phyloP scores from a whole-genome alignment of 2,888 invertebrate species.

The Suillia variegata region DNA sequence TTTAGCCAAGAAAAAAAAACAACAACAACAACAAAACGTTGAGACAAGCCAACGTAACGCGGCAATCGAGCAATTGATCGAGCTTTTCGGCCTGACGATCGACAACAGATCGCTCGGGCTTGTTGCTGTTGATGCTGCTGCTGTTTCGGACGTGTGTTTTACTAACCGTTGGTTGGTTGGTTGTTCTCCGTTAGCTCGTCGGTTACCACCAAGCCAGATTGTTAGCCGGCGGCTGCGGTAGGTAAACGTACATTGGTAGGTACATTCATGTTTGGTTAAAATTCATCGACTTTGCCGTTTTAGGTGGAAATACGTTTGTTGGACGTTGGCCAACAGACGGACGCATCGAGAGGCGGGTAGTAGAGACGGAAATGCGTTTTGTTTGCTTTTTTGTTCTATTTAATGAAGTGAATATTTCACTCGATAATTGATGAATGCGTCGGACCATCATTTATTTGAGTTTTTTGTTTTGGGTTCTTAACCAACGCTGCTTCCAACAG shows the following conservation, averaged over 20 bases:
- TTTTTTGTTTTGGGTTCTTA: background rate
- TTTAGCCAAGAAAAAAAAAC: background rate
- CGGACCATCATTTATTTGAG: constrained; percentile 11
- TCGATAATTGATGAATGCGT: constrained; percentile 53
- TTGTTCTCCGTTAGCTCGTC: background rate
- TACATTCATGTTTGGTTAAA: constrained; percentile 15
- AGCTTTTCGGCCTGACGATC: constrained; percentile 42
- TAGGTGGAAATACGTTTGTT: constrained; percentile 39
- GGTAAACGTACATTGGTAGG: constrained; percentile 37
- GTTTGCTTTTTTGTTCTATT: constrained; percentile 27
- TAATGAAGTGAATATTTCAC: constrained; percentile 44
- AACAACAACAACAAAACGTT: background rate
- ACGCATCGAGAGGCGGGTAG: too few species aligned
- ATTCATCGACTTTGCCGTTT: background rate
- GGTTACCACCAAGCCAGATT: background rate
- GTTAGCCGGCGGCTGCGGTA: constrained; percentile 41
- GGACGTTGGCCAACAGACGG: background rate
- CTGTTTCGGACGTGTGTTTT: background rate
- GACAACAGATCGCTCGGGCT: constrained; percentile 55
- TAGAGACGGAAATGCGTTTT: constrained; percentile 5
- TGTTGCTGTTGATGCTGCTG: constrained; percentile 38
- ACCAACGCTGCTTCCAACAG: constrained; percentile 23
- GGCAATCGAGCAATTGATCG: background rate
- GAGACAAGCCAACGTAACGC: background rate
- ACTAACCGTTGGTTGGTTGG: constrained; percentile 26